Conservation (phyloP, 2,888 invertebrate genomes). For the Himalopsyche kuldschensis region DNA sequence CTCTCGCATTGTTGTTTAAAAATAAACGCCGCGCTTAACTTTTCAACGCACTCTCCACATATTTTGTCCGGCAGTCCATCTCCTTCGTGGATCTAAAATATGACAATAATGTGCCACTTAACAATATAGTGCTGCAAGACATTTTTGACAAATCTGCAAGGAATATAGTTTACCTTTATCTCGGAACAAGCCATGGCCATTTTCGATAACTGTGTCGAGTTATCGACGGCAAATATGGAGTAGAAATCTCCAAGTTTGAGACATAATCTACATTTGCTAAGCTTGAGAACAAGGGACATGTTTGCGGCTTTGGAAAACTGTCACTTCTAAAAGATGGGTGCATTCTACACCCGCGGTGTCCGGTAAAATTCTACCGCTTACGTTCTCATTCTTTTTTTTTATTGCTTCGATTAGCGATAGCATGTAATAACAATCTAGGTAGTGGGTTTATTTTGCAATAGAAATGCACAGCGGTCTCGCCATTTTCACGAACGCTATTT, state of each 20-base stretch:
- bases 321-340: slow-evolving; percentile 8
- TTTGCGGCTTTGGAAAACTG: slow-evolving; percentile 21
- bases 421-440: background rate
- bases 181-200: slow-evolving; percentile 60
- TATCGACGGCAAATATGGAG: slow-evolving; percentile 58
- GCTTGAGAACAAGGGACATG: slow-evolving; percentile 40
- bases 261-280: slow-evolving; percentile 60
- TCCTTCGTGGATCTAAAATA: slow-evolving; percentile 53
- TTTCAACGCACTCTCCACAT: slow-evolving; percentile 57
- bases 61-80: slow-evolving; percentile 58
- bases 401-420: background rate
- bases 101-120: background rate
- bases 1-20: slow-evolving; percentile 59
- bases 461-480: background rate
- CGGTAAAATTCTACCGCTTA: background rate
- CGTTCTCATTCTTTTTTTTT: background rate
- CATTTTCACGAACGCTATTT: background rate
- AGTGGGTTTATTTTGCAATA: background rate
- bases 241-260: slow-evolving; percentile 60
- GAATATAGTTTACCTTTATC: slow-evolving; percentile 41
- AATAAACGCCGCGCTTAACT: slow-evolving; percentile 56
- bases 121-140: background rate
- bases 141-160: background rate
- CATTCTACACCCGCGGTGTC: slow-evolving; percentile 11
- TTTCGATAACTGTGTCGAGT: slow-evolving; percentile 54